A percentile compares a stretch with the other conserved stretches of the same genome.
Evolutionary conservation across 2,888 invertebrate genomes (phyloP).

Genomic region (Hetaerina titia): DNA sequence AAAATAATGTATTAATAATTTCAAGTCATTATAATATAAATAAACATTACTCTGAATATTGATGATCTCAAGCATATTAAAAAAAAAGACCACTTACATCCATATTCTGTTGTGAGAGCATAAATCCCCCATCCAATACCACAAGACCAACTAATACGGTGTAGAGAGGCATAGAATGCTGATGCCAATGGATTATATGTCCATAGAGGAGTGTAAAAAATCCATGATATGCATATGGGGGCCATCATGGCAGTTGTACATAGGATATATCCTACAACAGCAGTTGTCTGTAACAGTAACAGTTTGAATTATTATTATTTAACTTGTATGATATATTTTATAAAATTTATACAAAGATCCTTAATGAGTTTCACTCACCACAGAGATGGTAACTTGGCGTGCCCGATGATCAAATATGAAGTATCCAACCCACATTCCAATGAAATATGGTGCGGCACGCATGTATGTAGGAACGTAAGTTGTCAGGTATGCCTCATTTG

Average conservation of each 20-base stretch:
- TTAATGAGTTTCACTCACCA: not conserved
- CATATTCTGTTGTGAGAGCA: constrained; percentile 50
- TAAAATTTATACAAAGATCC: not conserved
- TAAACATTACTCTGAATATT: not conserved
- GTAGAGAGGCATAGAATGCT: constrained; percentile 34
- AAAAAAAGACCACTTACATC: constrained; percentile 39
- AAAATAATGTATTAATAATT: no score
- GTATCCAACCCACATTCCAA: constrained; percentile 43
- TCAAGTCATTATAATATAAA: no score
- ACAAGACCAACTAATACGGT: constrained; percentile 37
- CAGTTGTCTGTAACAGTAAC: constrained; percentile 12
- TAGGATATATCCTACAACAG: constrained; percentile 15
- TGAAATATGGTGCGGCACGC: constrained; percentile 47
- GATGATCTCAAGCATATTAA: not conserved
- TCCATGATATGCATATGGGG: constrained; percentile 34
- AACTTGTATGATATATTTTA: not conserved
- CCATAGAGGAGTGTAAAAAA: constrained; percentile 46
- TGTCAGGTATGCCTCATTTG: constrained; percentile 42
- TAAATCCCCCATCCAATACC: constrained; percentile 52
- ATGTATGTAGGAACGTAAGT: constrained; percentile 53
- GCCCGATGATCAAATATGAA: constrained; percentile 29
- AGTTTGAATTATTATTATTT: not conserved
- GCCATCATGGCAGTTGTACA: constrained; percentile 37
- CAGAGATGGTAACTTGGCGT: constrained; percentile 42
- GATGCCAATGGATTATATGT: not conserved